Evolutionary conservation across 2,888 invertebrate genomes (phyloP).

Genomic region (Drepanosiphum platanoidis): DNA sequence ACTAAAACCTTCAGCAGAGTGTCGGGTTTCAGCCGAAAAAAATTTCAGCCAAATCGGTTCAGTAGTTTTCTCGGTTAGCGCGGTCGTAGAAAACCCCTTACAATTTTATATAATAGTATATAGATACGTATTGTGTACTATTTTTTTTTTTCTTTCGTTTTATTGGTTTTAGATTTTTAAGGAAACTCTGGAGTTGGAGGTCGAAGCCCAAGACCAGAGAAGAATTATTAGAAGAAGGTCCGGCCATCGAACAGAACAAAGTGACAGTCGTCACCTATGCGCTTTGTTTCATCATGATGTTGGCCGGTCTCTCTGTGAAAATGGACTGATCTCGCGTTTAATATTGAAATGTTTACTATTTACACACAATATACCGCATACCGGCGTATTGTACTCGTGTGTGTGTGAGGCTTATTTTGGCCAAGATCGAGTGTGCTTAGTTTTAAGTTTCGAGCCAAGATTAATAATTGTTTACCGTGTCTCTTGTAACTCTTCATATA

Average conservation of each 20-base stretch:
- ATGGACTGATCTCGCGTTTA: constrained; percentile 11
- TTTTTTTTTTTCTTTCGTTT: too few relatives aligned
- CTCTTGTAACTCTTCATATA: too few relatives aligned
- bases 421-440: too few relatives aligned
- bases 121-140: too few relatives aligned
- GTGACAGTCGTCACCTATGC: constrained; percentile 49
- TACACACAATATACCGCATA: background rate
- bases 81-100: too few relatives aligned
- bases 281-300: constrained; percentile 60
- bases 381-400: background rate
- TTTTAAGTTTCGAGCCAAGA: too few relatives aligned
- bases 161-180: constrained; percentile 49
- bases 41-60: too few relatives aligned
- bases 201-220: constrained; percentile 6
- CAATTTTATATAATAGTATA: too few relatives aligned
- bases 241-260: background rate
- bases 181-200: constrained; percentile 47
- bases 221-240: constrained; percentile 38
- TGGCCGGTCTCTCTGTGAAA: constrained; percentile 56
- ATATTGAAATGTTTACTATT: background rate
- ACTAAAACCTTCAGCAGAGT: too few relatives aligned
- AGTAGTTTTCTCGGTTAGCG: too few relatives aligned
- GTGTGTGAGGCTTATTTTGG: background rate
- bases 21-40: too few relatives aligned
- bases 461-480: too few relatives aligned